Conservation (phyloP, 2,113 vertebrate genomes). For the Nymphicus hollandicus region DNA sequence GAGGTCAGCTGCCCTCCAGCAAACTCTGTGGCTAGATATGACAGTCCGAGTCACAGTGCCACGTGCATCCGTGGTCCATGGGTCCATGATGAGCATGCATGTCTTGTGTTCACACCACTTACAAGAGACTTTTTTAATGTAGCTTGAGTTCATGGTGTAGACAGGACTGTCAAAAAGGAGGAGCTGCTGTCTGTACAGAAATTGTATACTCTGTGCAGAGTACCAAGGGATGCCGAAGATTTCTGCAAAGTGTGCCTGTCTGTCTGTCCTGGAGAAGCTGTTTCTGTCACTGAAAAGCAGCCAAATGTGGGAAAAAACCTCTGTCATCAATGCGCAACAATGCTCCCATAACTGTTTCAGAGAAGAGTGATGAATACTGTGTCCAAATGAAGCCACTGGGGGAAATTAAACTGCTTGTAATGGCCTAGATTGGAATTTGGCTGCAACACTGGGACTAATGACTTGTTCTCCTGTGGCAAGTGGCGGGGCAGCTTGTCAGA, state of each 20-base stretch:
- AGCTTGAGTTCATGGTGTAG: neutral
- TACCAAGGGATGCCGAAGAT: neutral
- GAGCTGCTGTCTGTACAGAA: neutral
- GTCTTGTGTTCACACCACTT: neutral
- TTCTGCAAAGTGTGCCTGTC: neutral
- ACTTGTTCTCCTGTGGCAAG: neutral
- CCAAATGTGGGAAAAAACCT: neutral
- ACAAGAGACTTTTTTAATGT: neutral
- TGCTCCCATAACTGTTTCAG: neutral
- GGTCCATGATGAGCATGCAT: rapidly evolving
- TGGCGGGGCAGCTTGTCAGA: neutral
- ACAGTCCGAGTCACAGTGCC: neutral
- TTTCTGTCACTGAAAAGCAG: neutral
- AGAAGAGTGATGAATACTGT: neutral
- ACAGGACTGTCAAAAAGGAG: neutral
- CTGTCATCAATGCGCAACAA: neutral
- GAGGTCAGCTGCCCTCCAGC: neutral
- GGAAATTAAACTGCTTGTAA: conserved; percentile 32
- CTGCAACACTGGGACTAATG: conserved; percentile 8
- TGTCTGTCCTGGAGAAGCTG: neutral
- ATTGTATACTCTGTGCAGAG: neutral
- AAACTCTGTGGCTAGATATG: neutral
- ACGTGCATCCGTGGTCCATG: rapidly evolving
- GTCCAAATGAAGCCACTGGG: neutral
- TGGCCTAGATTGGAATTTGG: conserved; percentile 21